phyloP scores from a whole-genome alignment of 2,888 invertebrate genomes.

The Julus scandinavius region DNA sequence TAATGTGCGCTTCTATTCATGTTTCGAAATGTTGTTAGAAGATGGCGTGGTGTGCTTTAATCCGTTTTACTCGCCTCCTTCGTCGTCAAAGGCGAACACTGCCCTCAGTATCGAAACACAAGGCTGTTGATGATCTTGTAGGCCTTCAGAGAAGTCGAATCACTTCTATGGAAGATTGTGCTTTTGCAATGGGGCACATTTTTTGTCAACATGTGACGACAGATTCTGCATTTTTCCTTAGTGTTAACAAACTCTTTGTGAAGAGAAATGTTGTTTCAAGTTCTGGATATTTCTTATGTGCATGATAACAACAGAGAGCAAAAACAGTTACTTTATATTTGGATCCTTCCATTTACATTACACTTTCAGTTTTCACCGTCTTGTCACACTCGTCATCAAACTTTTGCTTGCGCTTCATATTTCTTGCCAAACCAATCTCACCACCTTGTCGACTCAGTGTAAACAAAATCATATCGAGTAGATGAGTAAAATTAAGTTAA shows the following conservation, averaged over 20 bases:
- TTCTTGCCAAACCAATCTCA: not conserved
- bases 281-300: not conserved
- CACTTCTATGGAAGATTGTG: no score
- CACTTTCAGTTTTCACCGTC: no score
- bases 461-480: not conserved
- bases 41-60: slow-evolving; percentile 29
- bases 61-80: not conserved
- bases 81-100: not conserved
- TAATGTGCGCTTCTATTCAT: not conserved
- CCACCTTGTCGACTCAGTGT: not conserved
- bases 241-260: not conserved
- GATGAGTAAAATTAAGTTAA: not conserved
- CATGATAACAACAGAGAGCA: not conserved
- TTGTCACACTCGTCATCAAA: not conserved
- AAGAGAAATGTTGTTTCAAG: not conserved
- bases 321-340: not conserved
- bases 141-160: not conserved
- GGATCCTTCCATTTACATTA: not conserved
- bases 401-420: no score
- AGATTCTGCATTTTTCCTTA: not conserved
- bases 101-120: not conserved
- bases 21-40: not conserved
- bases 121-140: not conserved
- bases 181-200: no score
- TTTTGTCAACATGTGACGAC: not conserved